Percentiles rank a stretch among this genome's conserved stretches.
These are phyloP conservation scores for Leptopilina clavipes DNA, from an alignment of 1,140 invertebrate genomes.

Conservation along the genomic window DNA sequence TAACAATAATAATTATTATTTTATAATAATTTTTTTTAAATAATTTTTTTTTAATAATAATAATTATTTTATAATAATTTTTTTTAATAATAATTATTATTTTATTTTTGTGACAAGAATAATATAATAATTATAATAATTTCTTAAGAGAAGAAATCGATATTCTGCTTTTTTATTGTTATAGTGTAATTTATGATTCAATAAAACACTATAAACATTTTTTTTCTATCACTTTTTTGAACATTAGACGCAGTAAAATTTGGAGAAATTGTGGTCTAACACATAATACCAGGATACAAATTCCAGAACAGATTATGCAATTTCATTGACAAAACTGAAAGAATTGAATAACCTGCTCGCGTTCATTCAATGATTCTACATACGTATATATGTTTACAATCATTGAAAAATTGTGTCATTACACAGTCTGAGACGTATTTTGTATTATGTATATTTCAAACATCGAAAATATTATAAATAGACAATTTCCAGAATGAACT, in stretches of 20 bases:
- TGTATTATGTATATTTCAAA: too few species aligned
- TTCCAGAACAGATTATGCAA: constrained; percentile 42
- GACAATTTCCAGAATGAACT: constrained; percentile 4
- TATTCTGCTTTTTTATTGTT: neutral
- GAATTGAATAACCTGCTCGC: constrained; percentile 18
- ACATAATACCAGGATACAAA: constrained; percentile 29
- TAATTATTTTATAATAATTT: too few species aligned
- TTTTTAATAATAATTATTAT: too few species aligned
- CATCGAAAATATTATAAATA: neutral
- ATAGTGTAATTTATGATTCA: neutral
- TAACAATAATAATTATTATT: too few species aligned
- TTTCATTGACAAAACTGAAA: constrained; percentile 41
- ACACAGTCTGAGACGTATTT: too few species aligned
- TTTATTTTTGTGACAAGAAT: too few species aligned
- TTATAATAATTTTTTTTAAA: too few species aligned
- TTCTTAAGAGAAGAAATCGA: too few species aligned
- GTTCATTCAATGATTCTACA: constrained; percentile 1
- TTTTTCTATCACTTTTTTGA: neutral
- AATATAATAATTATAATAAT: too few species aligned
- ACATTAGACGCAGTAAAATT: neutral
- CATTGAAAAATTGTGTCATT: neutral
- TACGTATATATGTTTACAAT: neutral
- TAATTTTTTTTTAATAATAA: too few species aligned
- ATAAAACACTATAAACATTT: neutral
- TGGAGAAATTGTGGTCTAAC: neutral